Percentiles rank a stretch among this genome's conserved stretches.
Conservation (phyloP, 1,140 invertebrate species). For the Dolichoris vasculosae region DNA sequence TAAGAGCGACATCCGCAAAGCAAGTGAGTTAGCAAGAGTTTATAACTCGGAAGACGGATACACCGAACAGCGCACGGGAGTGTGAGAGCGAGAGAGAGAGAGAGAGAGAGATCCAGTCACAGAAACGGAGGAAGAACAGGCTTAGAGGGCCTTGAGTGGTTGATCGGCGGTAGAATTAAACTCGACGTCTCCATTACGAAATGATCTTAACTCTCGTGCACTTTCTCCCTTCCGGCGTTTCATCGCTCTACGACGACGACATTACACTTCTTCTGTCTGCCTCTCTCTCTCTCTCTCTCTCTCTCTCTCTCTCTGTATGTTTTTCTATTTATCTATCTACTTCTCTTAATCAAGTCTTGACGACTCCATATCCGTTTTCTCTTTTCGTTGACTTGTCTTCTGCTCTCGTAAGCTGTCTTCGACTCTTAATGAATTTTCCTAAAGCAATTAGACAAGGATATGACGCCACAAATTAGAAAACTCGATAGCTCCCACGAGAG, state of each 20-base stretch:
- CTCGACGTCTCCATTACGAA: slow-evolving; percentile 59
- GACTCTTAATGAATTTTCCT: slow-evolving; percentile 70
- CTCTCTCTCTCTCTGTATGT: slow-evolving; percentile 10
- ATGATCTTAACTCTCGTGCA: slow-evolving; percentile 57
- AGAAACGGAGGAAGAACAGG: slow-evolving; percentile 44
- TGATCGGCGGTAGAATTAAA: slow-evolving; percentile 65
- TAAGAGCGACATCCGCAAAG: slow-evolving; percentile 19
- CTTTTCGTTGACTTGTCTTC: slow-evolving; percentile 24
- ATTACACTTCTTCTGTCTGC: neutral
- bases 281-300: slow-evolving; percentile 33
- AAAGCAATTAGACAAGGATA: slow-evolving; percentile 68
- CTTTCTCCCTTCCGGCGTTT: slow-evolving; percentile 42
- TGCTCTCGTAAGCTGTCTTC: slow-evolving; percentile 47
- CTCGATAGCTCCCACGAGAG: slow-evolving; percentile 57
- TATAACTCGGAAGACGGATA: slow-evolving; percentile 44
- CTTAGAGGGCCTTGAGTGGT: slow-evolving; percentile 59
- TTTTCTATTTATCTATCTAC: neutral
- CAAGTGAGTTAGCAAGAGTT: slow-evolving; percentile 8
- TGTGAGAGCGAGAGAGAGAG: slow-evolving; percentile 10
- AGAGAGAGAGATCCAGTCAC: neutral
- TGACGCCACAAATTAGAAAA: slow-evolving; percentile 65
- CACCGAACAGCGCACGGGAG: neutral
- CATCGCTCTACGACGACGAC: neutral
- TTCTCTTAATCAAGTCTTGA: slow-evolving; percentile 3
- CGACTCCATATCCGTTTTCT: neutral